Conservation (phyloP, 2,888 invertebrate species). For the Hyppa rectilinea region DNA sequence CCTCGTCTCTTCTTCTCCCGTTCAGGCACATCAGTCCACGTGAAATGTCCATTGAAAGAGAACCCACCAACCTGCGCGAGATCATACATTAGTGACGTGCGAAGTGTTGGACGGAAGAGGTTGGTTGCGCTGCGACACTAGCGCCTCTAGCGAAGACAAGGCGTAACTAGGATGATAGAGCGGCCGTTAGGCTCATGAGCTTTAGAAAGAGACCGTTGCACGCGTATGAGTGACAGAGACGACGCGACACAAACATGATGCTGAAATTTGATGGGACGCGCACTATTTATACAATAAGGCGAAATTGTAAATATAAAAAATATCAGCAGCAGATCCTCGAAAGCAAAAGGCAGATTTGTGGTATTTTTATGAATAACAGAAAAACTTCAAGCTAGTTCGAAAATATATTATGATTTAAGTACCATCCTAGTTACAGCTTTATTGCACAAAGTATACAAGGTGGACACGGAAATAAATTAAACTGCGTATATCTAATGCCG, state of each 20-base stretch:
- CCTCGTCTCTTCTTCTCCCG: slow-evolving; percentile 91
- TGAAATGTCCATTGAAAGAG: slow-evolving; percentile 97
- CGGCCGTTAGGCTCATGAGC: not conserved
- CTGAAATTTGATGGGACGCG: not conserved
- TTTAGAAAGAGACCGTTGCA: not conserved
- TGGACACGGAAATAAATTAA: too few relatives aligned
- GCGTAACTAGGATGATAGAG: slow-evolving; percentile 15
- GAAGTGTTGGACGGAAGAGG: not conserved
- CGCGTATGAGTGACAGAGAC: not conserved
- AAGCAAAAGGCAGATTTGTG: slow-evolving; percentile 1
- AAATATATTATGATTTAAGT: not conserved
- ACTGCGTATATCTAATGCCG: not conserved
- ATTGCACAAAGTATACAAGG: not conserved
- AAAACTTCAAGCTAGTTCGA: not conserved
- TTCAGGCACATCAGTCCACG: slow-evolving; percentile 95
- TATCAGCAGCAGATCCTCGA: not conserved
- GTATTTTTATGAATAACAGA: not conserved
- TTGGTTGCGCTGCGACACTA: slow-evolving; percentile 3
- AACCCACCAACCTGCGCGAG: slow-evolving; percentile 93
- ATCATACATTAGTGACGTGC: not conserved
- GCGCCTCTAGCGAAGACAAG: slow-evolving; percentile 5
- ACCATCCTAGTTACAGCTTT: slow-evolving; percentile 11
- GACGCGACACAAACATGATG: not conserved
- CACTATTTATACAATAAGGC: not conserved
- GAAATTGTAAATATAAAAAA: not conserved